Conservation (phyloP, 2,113 vertebrate genomes). For the Andinoacara biseriatus region DNA sequence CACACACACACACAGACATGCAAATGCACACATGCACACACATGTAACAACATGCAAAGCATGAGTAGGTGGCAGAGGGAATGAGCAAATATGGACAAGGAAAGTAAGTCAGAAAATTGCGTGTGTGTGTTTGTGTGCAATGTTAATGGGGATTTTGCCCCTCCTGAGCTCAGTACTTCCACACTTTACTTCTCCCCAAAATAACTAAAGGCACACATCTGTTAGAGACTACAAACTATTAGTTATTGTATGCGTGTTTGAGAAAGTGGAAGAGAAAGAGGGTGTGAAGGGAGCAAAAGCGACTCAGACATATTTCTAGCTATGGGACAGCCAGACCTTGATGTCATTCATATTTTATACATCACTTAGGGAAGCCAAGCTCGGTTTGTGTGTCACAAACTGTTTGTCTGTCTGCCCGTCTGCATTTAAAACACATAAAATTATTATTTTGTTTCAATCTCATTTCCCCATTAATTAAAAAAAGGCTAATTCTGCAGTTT, state of each 20-base stretch:
- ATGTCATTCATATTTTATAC: constrained; percentile 67
- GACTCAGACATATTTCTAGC: constrained; percentile 41
- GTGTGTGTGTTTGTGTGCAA: background rate
- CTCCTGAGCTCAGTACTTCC: constrained; percentile 13
- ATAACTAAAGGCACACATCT: constrained; percentile 13
- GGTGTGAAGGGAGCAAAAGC: background rate
- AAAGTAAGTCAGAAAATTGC: constrained; percentile 26
- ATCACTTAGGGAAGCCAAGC: constrained; percentile 20
- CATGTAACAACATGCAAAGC: constrained; percentile 52
- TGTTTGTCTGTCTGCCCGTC: constrained; percentile 11
- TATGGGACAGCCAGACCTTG: constrained; percentile 34
- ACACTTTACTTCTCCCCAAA: constrained; percentile 28
- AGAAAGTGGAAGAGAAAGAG: background rate
- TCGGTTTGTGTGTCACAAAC: constrained; percentile 27
- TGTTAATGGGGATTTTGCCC: background rate
- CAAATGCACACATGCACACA: background rate
- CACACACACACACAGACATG: constrained; percentile 33
- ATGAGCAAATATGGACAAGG: constrained; percentile 59
- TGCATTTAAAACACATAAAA: background rate
- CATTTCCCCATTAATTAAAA: background rate
- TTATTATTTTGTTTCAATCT: background rate
- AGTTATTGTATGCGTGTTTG: constrained; percentile 1
- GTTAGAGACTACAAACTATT: background rate
- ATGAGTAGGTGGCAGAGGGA: constrained; percentile 24
- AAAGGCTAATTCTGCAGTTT: background rate